Evolutionary conservation across 1,140 invertebrate species (phyloP).

Genomic region (Papilio helenus): DNA sequence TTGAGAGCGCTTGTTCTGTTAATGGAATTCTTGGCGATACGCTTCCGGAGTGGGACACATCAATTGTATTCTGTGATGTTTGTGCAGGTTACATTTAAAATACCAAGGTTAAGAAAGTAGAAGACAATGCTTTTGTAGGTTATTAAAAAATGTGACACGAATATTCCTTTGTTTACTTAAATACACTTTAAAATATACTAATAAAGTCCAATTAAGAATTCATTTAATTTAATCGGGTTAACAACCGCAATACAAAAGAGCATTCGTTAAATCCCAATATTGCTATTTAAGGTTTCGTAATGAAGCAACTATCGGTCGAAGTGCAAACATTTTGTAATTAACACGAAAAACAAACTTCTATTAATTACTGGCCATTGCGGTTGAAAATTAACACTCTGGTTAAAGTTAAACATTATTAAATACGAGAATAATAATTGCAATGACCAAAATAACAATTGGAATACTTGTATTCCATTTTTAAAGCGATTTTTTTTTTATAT

Average conservation of each 20-base stretch:
- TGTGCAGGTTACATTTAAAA: not conserved
- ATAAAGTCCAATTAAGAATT: not conserved
- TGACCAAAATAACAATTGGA: not conserved
- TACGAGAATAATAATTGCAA: not conserved
- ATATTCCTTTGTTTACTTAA: not conserved
- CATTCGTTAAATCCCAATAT: slow-evolving; percentile 8
- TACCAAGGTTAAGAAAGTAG: not conserved
- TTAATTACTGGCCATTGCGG: not conserved
- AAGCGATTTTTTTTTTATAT: slow-evolving; percentile 54
- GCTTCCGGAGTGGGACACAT: slow-evolving; percentile 17
- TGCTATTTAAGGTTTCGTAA: not conserved
- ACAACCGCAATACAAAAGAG: not conserved
- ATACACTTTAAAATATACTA: not conserved
- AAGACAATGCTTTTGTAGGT: not conserved
- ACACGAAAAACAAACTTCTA: slow-evolving; percentile 1
- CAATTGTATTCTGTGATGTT: not conserved
- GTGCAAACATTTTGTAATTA: slow-evolving; percentile 1
- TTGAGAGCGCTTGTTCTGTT: too few species aligned
- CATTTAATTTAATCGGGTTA: not conserved
- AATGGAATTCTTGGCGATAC: slow-evolving; percentile 49
- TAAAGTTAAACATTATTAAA: not conserved
- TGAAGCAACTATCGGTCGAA: not conserved
- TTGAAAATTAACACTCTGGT: slow-evolving; percentile 4
- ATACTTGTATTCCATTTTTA: too few species aligned
- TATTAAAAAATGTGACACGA: not conserved